Percentiles rank a stretch among this genome's conserved stretches.
Evolutionary conservation across 2,797 vertebrate species (phyloP).

Genomic region (Channallabes apus): DNA sequence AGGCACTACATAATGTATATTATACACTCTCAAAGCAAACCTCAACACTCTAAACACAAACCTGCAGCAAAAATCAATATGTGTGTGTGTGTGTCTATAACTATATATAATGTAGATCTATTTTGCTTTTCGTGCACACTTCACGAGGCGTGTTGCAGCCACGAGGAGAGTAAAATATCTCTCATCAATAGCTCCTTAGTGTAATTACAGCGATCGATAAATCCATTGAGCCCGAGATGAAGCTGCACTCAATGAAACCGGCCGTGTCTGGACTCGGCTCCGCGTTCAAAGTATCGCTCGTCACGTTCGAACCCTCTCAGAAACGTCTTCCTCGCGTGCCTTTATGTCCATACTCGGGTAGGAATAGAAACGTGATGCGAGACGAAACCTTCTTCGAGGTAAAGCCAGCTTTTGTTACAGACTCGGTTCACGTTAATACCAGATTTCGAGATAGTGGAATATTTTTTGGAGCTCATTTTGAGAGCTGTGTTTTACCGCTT

Average conservation of each 20-base stretch:
- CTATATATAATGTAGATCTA: neutral
- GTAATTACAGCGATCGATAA: constrained; percentile 49
- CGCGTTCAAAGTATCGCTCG: neutral
- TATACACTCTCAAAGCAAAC: neutral
- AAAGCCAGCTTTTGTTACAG: neutral
- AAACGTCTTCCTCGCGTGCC: no score
- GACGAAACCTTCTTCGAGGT: neutral
- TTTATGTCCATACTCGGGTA: no score
- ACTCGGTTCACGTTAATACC: neutral
- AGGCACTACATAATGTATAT: neutral
- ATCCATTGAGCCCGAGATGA: constrained; percentile 34
- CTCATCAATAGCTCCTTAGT: constrained; percentile 40
- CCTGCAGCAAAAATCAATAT: constrained; percentile 8
- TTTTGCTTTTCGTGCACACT: constrained; percentile 21
- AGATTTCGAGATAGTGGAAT: neutral
- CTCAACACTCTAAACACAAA: neutral
- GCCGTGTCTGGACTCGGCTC: neutral
- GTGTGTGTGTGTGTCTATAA: no score
- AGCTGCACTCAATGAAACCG: constrained; percentile 4
- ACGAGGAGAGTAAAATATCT: constrained; percentile 24
- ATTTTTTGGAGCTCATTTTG: constrained; percentile 5
- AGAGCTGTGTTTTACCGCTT: neutral
- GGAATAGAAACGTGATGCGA: neutral
- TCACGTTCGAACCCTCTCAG: neutral
- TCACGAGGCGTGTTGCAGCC: neutral